Base-by-base conservation (phyloP, 2,888 invertebrate species). In the Dryomyza anilis region DNA sequence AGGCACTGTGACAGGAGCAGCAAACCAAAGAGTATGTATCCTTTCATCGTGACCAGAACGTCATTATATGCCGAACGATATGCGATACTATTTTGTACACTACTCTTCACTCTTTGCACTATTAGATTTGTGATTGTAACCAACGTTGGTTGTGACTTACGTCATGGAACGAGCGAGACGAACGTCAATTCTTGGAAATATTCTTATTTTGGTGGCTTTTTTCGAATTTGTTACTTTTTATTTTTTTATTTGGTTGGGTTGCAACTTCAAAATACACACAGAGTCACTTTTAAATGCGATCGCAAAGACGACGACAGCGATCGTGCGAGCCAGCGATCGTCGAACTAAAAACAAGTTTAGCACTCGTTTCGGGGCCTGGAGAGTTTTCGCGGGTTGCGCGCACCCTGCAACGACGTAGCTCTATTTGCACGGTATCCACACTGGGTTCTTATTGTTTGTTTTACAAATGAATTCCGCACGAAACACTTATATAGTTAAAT, bases 1-100 rank as follows among this genome's bases (percentile, higher is more conserved):
- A 79, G 70, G 69, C 77, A 75, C 72, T 75, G 69, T 12, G 65
- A 70, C 68, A 81, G 65, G 29, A 81, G 75, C 65, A 81, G 72
- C 36, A 70, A 64, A 27, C 48, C 71, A 70, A 63, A 63, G 64
- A 53, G 19, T 25, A 43, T 70, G 50, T 76, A 74, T 69, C 69
- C 73, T 71, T 72, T 74, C 80, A 80, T 80, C 72, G 71, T 76
- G 68, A 66, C 67, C 67, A 64, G 68, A 71, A 43, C 59, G 45
- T 27, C 64, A 60, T 57, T 48, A 46, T 55, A 46, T 45, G 48
- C 55, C 56, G 46, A 29, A n/a, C 25, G 33, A 33, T 30, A 25
- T 16, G 46, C 60, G 59, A 56, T 58, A 63, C 63, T 55, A 12
- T 7, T 16, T 27, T n/a, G 19, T n/a, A n/a, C n/a, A n/a, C n/a